These are phyloP conservation scores for Megaustenia siamemsis DNA, from an alignment of 2,888 invertebrate species.

Conservation along the genomic window DNA sequence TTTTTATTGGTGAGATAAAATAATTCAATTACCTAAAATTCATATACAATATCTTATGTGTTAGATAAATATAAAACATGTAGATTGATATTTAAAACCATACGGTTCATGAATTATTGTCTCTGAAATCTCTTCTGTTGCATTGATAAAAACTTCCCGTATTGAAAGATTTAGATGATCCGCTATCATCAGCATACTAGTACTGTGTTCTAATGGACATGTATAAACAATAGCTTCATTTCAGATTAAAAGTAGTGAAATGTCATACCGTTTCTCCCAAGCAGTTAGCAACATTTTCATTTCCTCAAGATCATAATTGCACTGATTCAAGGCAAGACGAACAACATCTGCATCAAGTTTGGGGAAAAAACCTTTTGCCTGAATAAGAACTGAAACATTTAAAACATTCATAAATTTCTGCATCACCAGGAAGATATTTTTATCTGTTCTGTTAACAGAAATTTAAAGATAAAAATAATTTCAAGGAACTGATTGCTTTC, in stretches of 20 bases:
- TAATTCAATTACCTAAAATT: too few species aligned
- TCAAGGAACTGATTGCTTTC: neutral
- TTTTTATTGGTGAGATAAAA: too few species aligned
- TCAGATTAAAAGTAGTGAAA: neutral
- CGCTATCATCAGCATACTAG: too few species aligned
- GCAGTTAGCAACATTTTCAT: constrained; percentile 14
- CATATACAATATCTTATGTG: too few species aligned
- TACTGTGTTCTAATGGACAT: neutral
- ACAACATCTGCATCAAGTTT: constrained; percentile 28
- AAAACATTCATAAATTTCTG: too few species aligned
- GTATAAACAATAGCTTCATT: neutral
- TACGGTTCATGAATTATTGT: too few species aligned
- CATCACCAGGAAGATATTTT: too few species aligned
- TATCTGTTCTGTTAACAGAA: neutral
- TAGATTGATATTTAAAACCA: too few species aligned
- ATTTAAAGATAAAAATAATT: neutral
- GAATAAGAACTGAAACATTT: constrained; percentile 18
- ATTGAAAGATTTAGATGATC: too few species aligned
- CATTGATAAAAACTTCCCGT: too few species aligned
- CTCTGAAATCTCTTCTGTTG: too few species aligned
- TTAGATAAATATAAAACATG: too few species aligned
- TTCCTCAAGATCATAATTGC: constrained; percentile 31
- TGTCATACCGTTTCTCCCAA: constrained; percentile 28
- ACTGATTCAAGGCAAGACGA: constrained; percentile 14
- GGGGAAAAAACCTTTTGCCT: constrained; percentile 18